phyloP scores from a whole-genome alignment of 2,113 vertebrate species.

The Zosterops lateralis region DNA sequence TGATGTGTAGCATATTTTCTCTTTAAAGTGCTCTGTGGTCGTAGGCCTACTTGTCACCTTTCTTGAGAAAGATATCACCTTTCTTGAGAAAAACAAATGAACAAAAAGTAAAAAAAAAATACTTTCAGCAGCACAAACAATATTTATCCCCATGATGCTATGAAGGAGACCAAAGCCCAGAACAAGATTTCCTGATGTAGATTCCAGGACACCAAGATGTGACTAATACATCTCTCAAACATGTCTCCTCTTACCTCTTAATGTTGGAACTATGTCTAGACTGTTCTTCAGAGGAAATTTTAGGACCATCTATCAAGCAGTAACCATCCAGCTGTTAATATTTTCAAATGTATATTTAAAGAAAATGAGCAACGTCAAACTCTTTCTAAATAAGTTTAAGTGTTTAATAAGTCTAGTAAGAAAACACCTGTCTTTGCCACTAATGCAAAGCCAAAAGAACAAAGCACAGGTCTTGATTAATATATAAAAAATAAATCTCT shows the following conservation, averaged over 20 bases:
- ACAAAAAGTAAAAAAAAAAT: neutral
- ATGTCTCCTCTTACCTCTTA: neutral
- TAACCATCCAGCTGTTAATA: neutral
- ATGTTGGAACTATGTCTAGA: neutral
- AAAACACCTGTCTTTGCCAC: neutral
- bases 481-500: neutral
- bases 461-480: neutral
- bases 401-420: neutral
- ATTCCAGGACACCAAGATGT: neutral
- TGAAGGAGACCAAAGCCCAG: neutral
- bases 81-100: neutral
- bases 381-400: neutral
- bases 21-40: neutral
- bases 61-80: neutral
- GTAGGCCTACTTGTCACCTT: neutral
- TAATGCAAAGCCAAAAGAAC: neutral
- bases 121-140: neutral
- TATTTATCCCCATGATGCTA: neutral
- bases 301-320: neutral
- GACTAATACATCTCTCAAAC: neutral
- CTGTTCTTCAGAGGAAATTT: neutral
- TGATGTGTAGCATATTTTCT: neutral
- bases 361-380: neutral
- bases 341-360: neutral
- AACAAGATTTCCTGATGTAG: neutral